Percentiles rank a stretch among this genome's conserved stretches.
Conservation (phyloP, 2,888 invertebrate genomes). For the Heliconius hortense region DNA sequence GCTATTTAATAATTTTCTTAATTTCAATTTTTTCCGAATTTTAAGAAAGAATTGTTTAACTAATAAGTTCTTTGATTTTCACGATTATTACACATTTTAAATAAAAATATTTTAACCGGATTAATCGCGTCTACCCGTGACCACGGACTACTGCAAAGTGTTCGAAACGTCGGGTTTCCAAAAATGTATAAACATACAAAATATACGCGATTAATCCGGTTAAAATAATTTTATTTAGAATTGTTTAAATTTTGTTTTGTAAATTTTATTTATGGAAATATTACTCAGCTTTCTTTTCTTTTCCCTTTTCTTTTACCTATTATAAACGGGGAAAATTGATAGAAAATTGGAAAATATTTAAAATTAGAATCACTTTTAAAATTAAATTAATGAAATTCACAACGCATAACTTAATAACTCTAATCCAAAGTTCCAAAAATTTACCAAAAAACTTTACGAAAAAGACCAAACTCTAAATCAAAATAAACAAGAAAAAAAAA, state of each 20-base stretch:
- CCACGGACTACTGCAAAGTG: no score
- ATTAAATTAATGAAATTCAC: background rate
- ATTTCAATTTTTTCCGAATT: background rate
- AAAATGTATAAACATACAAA: no score
- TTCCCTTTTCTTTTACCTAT: no score
- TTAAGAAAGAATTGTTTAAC: background rate
- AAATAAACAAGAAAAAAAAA: conserved; percentile 19
- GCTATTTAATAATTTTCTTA: no score
- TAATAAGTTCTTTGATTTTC: no score
- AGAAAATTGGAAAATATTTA: background rate
- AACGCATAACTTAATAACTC: background rate
- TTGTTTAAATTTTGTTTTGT: background rate
- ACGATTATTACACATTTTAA: no score
- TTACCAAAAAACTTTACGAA: background rate
- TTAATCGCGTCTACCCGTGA: no score
- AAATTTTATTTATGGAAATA: background rate
- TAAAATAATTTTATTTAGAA: no score
- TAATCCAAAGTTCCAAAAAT: background rate
- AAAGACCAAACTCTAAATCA: background rate
- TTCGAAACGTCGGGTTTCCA: no score
- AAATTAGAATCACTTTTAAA: background rate
- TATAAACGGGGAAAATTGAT: background rate
- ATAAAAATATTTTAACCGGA: no score
- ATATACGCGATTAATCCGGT: no score
- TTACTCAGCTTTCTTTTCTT: background rate